Evolutionary conservation across 1,140 invertebrate species (phyloP), one percentile per base, ranked within the genome.

Genomic region (Drosophila auraria): DNA sequence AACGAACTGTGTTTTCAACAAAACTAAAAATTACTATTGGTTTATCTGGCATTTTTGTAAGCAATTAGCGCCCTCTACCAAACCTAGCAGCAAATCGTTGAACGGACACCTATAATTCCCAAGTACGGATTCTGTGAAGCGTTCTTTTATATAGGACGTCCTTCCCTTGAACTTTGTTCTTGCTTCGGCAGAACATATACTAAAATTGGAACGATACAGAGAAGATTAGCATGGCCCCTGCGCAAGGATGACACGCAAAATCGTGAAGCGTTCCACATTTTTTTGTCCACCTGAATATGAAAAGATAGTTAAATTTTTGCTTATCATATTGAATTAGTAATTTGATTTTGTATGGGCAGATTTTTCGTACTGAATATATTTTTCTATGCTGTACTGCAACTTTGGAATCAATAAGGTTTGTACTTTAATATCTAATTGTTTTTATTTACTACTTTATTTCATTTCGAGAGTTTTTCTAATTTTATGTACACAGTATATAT

Each of bases 201-300:
- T 95, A 95, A 95, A 95, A 95, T 95, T 95, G 96, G 96, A 97
- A 97, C 96, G 96, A 97, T 97, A 97, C 96, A 97, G 96, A 97
- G 96, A 97, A 97, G 96, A 97, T 97, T 97, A 97, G 96, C 96
- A 97, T 97, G 96, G 96, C 96, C 96, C 95, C 96, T 97, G 96
- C 96, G 96, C 96, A 97, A 97, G 95, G 96, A 97, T 96, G 96
- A 97, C 96, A 96, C 96, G 96, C 96, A 97, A 97, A 97, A 96
- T 96, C 96, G 95, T 96, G 95, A 96, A 96, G 95, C 95, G 95
- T 96, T 96, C 95, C 95, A 96, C 95, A 96, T 96, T 96, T 96
- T 30, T 36, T 36, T 36, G 9, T 0, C 3, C 3, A 11, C 33
- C 9, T 36, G 9, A 36, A 36, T 12, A 36, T 36, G 33, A 36